These are phyloP conservation scores for Syncerus caffer DNA, from an alignment of 2,797 vertebrate genomes.

Conservation along the genomic window DNA sequence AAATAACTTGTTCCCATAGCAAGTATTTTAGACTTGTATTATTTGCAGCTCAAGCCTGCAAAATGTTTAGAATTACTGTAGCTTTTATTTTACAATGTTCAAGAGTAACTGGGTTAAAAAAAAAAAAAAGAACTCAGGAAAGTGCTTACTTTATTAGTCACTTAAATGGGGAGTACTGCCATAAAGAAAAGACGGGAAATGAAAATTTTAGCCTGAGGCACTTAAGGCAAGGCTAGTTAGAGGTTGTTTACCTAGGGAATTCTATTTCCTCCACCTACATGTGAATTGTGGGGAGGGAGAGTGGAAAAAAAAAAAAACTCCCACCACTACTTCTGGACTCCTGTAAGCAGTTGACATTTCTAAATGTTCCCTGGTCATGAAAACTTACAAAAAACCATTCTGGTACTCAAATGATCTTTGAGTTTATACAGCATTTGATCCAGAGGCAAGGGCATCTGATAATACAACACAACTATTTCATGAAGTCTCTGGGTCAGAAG, in stretches of 20 bases:
- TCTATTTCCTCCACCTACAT: background rate
- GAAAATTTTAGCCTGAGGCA: background rate
- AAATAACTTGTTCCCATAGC: background rate
- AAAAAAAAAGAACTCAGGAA: background rate
- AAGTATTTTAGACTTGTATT: background rate
- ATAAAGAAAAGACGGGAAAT: background rate
- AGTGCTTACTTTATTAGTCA: background rate
- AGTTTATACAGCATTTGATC: background rate
- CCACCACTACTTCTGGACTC: background rate
- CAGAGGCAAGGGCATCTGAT: background rate
- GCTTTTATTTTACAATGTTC: conserved; percentile 32
- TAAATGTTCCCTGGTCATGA: background rate
- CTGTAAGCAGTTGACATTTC: background rate
- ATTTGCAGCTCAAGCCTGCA: background rate
- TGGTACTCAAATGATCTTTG: background rate
- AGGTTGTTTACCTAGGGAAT: background rate
- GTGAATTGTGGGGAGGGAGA: background rate
- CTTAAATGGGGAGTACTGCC: background rate
- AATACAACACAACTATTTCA: background rate
- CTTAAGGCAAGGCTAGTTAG: background rate
- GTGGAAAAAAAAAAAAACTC: background rate
- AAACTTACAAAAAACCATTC: background rate
- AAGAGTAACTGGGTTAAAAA: background rate
- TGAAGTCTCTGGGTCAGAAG: background rate
- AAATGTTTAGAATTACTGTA: conserved; percentile 38